Conservation (phyloP, 2,797 vertebrate species). For the Hyperoplus immaculatus region DNA sequence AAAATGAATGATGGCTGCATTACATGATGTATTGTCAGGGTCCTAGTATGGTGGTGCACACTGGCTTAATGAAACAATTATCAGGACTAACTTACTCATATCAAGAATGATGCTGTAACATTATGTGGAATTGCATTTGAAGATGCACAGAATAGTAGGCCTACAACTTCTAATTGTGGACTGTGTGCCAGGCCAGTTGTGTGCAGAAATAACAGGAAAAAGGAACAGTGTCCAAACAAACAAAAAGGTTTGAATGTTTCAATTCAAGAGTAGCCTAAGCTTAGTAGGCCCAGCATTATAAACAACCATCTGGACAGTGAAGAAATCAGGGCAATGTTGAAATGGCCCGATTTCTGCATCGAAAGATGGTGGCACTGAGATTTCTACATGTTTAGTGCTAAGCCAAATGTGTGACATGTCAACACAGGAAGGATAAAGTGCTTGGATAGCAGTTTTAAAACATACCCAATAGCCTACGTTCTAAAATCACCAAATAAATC, state of each 20-base stretch:
- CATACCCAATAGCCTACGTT: background rate
- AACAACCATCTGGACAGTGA: background rate
- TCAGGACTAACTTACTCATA: background rate
- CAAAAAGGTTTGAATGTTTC: background rate
- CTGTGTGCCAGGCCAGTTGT: background rate
- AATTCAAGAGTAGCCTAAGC: background rate
- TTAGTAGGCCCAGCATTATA: background rate
- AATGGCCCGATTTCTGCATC: constrained; percentile 37
- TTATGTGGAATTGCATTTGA: background rate
- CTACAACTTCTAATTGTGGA: background rate
- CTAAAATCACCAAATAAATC: background rate
- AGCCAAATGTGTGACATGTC: constrained; percentile 5
- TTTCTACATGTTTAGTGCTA: background rate
- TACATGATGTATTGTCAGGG: background rate
- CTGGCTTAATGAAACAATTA: background rate
- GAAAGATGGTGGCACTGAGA: constrained; percentile 56
- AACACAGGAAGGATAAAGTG: constrained; percentile 16
- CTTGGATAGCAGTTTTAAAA: background rate
- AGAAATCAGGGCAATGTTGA: constrained; percentile 14
- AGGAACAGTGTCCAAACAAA: background rate
- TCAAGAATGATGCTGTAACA: background rate
- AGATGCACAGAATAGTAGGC: background rate
- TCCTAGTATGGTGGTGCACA: background rate
- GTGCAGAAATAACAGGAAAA: background rate
- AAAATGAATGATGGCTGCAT: background rate